Base-by-base conservation (phyloP, 2,113 vertebrate species). In the Percopsis transmontana region DNA sequence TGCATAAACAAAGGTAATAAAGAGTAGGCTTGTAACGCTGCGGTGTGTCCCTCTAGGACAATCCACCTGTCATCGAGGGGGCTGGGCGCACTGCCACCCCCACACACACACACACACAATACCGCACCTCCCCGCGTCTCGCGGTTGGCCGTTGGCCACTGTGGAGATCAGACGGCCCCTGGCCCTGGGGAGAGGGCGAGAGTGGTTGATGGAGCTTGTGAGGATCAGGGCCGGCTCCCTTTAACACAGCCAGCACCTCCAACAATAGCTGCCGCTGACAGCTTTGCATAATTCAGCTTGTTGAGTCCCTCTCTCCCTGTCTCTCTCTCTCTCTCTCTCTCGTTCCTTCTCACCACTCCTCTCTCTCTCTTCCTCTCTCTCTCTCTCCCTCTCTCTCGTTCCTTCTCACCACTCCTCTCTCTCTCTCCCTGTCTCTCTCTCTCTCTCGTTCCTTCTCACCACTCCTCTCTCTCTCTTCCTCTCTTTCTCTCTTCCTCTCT, bases 231-330 rank as follows among this genome's bases (percentile, higher is more conserved):
- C 82, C 59, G 68, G 70, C 66, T 87, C 74, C 63, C 83, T 89
- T 84, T 82, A 81, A 87, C 70, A 33, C 27, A 33, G 27, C 88
- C 88, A 90, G 87, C 63, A 68, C 74, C 80, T 86, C 91, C 92
- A 91, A 94, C 82, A 66, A 94, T 93, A 94, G 27, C 27, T 33
- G 27, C 89, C 92, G 93, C 92, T 93, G 94, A 93, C 87, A 83
- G 91, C 81, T 87, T 93, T 96, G 93, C 95, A 95, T 97, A 95
- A 97, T 96, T 96, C 93, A 96, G 92, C 79, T 83, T 78, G 72
- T 86, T 41, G 27, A 33, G 27, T 33, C 27, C 8, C 27, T 33
- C 27, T 33, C 5, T n/a, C n/a, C n/a, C n/a, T n/a, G n/a, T n/a
- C n/a, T n/a, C 27, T n/a, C n/a, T n/a, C n/a, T n/a, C n/a, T n/a